Evolutionary conservation across 2,888 invertebrate genomes (phyloP).

Genomic region (Drosophila robusta): DNA sequence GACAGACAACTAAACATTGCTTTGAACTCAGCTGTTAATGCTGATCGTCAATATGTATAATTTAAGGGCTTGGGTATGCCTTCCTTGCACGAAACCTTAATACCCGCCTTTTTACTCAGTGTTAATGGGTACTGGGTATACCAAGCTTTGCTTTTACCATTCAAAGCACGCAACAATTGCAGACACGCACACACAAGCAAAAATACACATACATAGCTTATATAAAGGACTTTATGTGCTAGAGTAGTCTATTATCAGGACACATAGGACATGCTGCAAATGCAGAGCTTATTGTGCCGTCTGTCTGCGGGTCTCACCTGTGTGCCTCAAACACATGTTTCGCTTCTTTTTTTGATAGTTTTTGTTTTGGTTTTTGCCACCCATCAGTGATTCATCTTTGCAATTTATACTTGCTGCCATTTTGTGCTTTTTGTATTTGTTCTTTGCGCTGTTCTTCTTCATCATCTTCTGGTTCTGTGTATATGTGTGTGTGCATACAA

Average conservation of each 20-base stretch:
- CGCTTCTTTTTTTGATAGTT: not conserved
- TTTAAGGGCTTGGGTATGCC: too few relatives aligned
- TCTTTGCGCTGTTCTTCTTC: not conserved
- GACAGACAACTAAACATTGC: too few relatives aligned
- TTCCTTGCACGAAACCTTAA: not conserved
- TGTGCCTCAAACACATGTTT: conserved; percentile 18
- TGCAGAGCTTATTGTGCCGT: conserved; percentile 29
- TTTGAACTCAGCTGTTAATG: too few relatives aligned
- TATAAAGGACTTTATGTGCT: conserved; percentile 35
- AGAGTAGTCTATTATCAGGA: conserved; percentile 52
- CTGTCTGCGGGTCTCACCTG: conserved; percentile 15
- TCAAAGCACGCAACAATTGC: conserved; percentile 56
- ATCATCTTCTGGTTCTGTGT: not conserved
- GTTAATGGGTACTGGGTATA: not conserved
- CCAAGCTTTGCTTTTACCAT: conserved; percentile 27
- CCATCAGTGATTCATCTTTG: conserved; percentile 24
- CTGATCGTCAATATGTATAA: too few relatives aligned
- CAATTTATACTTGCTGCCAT: conserved; percentile 15
- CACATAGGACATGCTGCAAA: conserved; percentile 6
- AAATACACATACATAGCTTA: conserved; percentile 10
- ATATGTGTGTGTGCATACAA: conserved; percentile 44
- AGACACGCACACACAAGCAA: conserved; percentile 7
- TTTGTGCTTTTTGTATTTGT: conserved; percentile 16
- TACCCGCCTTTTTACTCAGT: not conserved
- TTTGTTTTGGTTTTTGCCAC: not conserved